Evolutionary conservation across 2,797 vertebrate genomes (phyloP).

Genomic region (Acridotheres tristis): DNA sequence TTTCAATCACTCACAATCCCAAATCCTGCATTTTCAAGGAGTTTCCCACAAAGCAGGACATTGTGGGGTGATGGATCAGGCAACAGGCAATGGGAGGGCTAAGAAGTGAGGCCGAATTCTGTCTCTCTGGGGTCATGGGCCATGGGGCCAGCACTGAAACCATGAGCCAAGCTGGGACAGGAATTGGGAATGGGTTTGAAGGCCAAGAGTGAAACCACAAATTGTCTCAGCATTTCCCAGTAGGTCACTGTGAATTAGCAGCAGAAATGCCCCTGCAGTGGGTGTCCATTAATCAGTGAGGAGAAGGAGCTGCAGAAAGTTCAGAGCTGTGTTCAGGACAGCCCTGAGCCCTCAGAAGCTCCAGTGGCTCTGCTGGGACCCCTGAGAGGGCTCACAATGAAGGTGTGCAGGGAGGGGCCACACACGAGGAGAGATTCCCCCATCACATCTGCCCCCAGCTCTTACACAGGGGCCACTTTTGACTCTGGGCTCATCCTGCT

Average conservation of each 20-base stretch:
- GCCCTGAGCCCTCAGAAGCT: background rate
- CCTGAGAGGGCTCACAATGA: background rate
- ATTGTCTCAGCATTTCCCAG: background rate
- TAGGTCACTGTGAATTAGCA: background rate
- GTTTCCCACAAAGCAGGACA: background rate
- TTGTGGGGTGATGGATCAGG: fast-evolving
- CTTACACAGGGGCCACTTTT: background rate
- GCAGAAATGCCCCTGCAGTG: background rate
- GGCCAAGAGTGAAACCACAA: background rate
- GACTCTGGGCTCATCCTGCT: background rate
- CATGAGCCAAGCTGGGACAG: background rate
- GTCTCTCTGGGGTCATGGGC: background rate
- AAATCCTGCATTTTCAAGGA: background rate
- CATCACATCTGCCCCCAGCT: background rate
- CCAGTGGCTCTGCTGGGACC: background rate
- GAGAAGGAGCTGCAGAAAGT: background rate
- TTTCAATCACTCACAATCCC: background rate
- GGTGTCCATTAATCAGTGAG: background rate
- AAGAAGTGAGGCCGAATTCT: background rate
- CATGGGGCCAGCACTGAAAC: background rate
- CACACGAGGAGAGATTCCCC: background rate
- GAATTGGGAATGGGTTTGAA: background rate
- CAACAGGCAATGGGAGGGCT: background rate
- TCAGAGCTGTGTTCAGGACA: background rate
- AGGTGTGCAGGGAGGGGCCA: background rate